A percentile compares a stretch with the other conserved stretches of the same genome.
These are phyloP conservation scores for Pipra filicauda DNA, from an alignment of 2,113 vertebrate genomes.

Conservation along the genomic window DNA sequence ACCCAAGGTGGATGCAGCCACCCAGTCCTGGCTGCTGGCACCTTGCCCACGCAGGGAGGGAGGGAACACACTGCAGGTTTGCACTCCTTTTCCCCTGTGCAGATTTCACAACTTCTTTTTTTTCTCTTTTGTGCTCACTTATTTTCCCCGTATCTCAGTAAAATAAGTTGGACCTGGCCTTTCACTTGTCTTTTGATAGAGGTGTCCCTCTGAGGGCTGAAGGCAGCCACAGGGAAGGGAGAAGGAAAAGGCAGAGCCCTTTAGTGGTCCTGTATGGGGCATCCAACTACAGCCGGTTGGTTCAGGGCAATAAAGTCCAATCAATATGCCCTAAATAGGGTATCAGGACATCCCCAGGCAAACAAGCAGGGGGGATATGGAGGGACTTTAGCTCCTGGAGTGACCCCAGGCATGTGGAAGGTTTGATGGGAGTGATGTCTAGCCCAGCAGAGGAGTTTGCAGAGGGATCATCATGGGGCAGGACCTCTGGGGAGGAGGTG, in stretches of 20 bases:
- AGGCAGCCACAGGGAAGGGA: background rate
- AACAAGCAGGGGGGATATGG: background rate
- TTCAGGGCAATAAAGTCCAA: background rate
- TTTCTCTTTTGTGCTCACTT: background rate
- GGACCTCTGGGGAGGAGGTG: background rate
- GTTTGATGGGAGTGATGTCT: background rate
- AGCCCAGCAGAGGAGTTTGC: background rate
- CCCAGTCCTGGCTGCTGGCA: background rate
- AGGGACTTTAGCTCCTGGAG: background rate
- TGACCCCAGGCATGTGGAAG: background rate
- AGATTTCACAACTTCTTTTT: background rate
- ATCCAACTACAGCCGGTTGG: accelerated
- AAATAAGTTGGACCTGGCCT: background rate
- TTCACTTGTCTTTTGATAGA: background rate
- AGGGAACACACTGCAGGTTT: background rate
- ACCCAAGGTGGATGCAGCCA: background rate
- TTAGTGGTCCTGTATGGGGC: background rate
- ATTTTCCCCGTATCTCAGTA: background rate
- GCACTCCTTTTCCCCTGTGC: background rate
- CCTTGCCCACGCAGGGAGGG: background rate
- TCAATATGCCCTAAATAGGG: accelerated
- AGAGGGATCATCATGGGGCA: background rate
- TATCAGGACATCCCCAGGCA: background rate
- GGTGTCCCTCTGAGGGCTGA: background rate
- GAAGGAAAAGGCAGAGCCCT: background rate